phyloP scores from a whole-genome alignment of 2,888 invertebrate genomes.

The Myathropa florea region DNA sequence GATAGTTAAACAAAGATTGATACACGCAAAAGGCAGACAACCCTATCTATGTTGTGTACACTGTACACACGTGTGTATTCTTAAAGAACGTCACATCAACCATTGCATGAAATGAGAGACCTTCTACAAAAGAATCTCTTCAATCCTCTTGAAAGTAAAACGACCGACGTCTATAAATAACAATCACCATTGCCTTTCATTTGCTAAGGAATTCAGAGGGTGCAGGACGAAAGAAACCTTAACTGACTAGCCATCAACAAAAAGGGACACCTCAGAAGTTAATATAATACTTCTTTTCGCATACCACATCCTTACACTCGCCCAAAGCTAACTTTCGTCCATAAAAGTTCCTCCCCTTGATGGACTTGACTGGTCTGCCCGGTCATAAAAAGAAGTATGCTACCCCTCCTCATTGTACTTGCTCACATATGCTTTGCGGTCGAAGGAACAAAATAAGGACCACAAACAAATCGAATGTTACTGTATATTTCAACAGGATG shows the following conservation, averaged over 20 bases:
- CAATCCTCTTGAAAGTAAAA: constrained; percentile 20
- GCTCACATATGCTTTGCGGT: constrained; percentile 20
- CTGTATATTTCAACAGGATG: constrained; percentile 11
- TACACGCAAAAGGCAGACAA: constrained; percentile 25
- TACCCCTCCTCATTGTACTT: not conserved
- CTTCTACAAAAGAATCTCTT: constrained; percentile 5
- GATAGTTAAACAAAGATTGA: constrained; percentile 14
- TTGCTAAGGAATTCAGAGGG: constrained; percentile 21
- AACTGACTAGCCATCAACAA: constrained; percentile 30
- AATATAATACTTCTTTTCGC: constrained; percentile 15
- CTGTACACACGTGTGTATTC: constrained; percentile 1
- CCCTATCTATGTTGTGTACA: not conserved
- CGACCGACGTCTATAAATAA: constrained; percentile 61
- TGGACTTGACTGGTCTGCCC: constrained; percentile 29
- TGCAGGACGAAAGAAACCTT: not conserved
- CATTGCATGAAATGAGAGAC: constrained; percentile 52
- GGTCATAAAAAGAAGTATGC: not conserved
- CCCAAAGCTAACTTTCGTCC: constrained; percentile 7
- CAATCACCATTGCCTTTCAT: constrained; percentile 63
- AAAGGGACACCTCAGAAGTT: constrained; percentile 55
- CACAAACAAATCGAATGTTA: constrained; percentile 38
- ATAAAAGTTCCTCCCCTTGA: constrained; percentile 38
- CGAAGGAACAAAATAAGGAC: constrained; percentile 37
- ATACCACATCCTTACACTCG: not conserved
- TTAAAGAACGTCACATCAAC: constrained; percentile 3